Conservation (phyloP, 2,888 invertebrate species). For the Oxytorus armatus region DNA sequence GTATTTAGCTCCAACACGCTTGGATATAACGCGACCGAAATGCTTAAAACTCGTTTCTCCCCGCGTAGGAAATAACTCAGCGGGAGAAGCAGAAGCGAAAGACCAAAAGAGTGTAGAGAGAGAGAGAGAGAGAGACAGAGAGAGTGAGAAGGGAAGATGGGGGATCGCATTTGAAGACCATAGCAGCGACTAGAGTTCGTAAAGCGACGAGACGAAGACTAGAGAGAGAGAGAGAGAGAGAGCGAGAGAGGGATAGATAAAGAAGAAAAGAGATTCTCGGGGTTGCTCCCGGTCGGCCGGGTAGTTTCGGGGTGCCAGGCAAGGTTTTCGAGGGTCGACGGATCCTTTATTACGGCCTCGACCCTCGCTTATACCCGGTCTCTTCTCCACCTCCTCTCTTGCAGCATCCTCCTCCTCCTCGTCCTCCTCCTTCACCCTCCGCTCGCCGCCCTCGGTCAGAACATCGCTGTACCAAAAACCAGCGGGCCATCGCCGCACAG, state of each 20-base stretch:
- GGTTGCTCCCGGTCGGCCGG: constrained; percentile 51
- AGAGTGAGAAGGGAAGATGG: constrained; percentile 8
- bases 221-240: constrained; percentile 36
- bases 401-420: not conserved
- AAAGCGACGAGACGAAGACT: constrained; percentile 41
- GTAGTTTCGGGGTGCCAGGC: constrained; percentile 66
- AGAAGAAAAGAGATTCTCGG: constrained; percentile 44
- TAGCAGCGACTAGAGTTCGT: constrained; percentile 33
- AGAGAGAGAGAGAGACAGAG: constrained; percentile 19
- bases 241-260: constrained; percentile 29
- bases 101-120: constrained; percentile 19
- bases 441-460: not conserved
- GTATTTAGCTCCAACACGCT: constrained; percentile 65
- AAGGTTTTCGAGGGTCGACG: constrained; percentile 75
- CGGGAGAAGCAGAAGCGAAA: constrained; percentile 56
- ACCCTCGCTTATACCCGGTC: constrained; percentile 58
- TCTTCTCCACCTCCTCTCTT: not conserved
- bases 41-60: constrained; percentile 70
- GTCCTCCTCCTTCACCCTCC: constrained; percentile 1
- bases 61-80: constrained; percentile 69
- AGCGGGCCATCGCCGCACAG: constrained; percentile 29
- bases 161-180: constrained; percentile 7
- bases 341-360: constrained; percentile 76
- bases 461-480: constrained; percentile 39
- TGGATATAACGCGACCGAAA: constrained; percentile 65